Evolutionary conservation across 2,888 invertebrate genomes (phyloP).

Genomic region (Trachelus stipa): DNA sequence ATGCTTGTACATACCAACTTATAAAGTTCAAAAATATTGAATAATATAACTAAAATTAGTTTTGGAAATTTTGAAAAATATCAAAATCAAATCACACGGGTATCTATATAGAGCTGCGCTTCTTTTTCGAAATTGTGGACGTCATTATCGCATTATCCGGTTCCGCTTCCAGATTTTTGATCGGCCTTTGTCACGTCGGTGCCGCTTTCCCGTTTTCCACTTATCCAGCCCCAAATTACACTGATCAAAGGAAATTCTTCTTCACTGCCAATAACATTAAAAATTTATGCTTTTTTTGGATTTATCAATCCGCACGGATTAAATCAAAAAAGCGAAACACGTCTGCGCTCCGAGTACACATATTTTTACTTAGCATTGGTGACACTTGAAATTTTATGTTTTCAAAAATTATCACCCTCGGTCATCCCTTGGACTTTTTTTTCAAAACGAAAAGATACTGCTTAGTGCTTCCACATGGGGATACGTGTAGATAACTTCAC

Average conservation of each 20-base stretch:
- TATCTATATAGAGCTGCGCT: not conserved
- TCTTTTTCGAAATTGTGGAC: not conserved
- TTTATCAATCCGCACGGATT: not conserved
- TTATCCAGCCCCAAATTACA: not conserved
- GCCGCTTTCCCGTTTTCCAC: not conserved
- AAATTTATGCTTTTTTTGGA: not conserved
- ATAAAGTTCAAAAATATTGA: not conserved
- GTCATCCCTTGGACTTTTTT: not conserved
- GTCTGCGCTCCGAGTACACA: not conserved
- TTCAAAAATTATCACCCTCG: not conserved
- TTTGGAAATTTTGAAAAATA: not conserved
- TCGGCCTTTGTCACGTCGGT: slow-evolving; percentile 8
- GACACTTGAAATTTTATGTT: not conserved
- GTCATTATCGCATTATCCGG: slow-evolving; percentile 53
- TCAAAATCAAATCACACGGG: not conserved
- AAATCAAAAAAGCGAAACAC: not conserved
- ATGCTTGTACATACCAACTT: not conserved
- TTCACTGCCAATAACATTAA: not conserved
- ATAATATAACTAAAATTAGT: too few species aligned
- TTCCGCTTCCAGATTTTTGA: slow-evolving; percentile 52
- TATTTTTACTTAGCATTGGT: not conserved
- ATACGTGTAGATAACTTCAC: not conserved
- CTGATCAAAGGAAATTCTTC: not conserved
- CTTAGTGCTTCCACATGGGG: not conserved
- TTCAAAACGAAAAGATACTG: not conserved